A percentile compares a stretch with the other conserved stretches of the same genome.
Evolutionary conservation across 2,797 vertebrate genomes (phyloP).

Genomic region (Urosaurus nigricauda): DNA sequence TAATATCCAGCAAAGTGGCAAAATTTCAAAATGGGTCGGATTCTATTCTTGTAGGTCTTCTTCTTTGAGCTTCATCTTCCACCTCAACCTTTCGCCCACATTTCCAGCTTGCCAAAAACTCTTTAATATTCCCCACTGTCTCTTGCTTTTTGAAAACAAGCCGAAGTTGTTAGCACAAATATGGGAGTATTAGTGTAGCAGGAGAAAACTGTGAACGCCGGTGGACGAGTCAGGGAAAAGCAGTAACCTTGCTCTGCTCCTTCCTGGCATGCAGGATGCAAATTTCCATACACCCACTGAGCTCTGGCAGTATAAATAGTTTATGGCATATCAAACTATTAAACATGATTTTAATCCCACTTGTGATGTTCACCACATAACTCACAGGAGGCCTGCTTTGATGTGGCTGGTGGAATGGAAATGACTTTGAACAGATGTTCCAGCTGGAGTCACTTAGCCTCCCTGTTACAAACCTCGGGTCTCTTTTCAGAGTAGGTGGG

Average conservation of each 20-base stretch:
- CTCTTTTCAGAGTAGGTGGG: conserved; percentile 15
- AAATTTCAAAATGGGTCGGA: neutral
- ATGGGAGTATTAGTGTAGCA: conserved; percentile 38
- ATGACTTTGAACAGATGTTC: conserved; percentile 79
- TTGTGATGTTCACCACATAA: conserved; percentile 74
- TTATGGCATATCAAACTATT: conserved; percentile 79
- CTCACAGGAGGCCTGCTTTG: conserved; percentile 78
- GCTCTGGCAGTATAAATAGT: conserved; percentile 76
- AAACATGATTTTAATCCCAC: conserved; percentile 81
- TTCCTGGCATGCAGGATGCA: conserved; percentile 34
- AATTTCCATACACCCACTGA: conserved; percentile 61
- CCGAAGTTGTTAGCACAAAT: neutral
- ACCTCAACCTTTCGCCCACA: too few species aligned
- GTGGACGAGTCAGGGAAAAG: conserved; percentile 41
- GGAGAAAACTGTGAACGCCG: conserved; percentile 15
- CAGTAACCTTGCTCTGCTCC: conserved; percentile 42
- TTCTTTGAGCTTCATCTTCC: neutral
- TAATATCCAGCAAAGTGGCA: neutral
- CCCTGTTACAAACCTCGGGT: conserved; percentile 63
- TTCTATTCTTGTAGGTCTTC: neutral
- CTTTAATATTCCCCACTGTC: conserved; percentile 1
- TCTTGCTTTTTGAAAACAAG: neutral
- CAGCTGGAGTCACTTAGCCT: conserved; percentile 73
- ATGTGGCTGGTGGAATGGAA: conserved; percentile 77
- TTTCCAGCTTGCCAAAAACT: neutral